phyloP scores from a whole-genome alignment of 2,797 vertebrate genomes.

The Coregonus suidteri region DNA sequence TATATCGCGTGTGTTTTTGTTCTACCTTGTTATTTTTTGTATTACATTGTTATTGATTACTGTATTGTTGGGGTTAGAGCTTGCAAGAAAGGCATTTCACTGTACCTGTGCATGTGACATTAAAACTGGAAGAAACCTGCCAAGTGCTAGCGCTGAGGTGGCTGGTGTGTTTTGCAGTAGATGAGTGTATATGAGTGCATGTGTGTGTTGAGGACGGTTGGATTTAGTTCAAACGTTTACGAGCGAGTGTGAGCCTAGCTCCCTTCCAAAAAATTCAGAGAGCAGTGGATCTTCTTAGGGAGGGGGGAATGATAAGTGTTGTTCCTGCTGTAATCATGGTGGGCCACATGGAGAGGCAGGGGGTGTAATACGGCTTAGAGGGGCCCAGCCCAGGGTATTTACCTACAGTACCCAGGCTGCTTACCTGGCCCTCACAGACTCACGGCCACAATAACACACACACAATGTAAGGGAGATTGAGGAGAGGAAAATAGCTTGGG shows the following conservation, averaged over 20 bases:
- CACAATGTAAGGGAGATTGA: conserved; percentile 39
- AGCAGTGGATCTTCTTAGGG: conserved; percentile 11
- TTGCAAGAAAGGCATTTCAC: too few relatives aligned
- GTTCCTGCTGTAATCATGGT: conserved; percentile 59
- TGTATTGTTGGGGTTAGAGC: too few relatives aligned
- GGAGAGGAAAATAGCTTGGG: background rate
- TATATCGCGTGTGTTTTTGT: too few relatives aligned
- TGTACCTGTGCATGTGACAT: too few relatives aligned
- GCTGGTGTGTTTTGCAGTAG: conserved; percentile 25
- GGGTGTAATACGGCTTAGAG: conserved; percentile 64
- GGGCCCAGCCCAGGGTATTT: conserved; percentile 45
- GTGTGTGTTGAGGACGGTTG: conserved; percentile 13
- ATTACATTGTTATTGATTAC: too few relatives aligned
- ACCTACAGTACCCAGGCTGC: conserved; percentile 41
- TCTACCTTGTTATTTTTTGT: too few relatives aligned
- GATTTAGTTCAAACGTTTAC: conserved; percentile 54
- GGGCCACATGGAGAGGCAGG: conserved; percentile 53
- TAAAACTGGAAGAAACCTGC: conserved; percentile 19
- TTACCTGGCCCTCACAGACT: conserved; percentile 62
- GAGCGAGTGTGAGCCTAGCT: conserved; percentile 22
- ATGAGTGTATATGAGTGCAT: conserved; percentile 22
- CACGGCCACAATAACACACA: conserved; percentile 17
- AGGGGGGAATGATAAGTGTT: conserved; percentile 33
- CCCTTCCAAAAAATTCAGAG: conserved; percentile 33
- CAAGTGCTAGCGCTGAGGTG: conserved; percentile 18